Conservation (phyloP, 1,140 invertebrate genomes). For the Frieseomelitta varia region DNA sequence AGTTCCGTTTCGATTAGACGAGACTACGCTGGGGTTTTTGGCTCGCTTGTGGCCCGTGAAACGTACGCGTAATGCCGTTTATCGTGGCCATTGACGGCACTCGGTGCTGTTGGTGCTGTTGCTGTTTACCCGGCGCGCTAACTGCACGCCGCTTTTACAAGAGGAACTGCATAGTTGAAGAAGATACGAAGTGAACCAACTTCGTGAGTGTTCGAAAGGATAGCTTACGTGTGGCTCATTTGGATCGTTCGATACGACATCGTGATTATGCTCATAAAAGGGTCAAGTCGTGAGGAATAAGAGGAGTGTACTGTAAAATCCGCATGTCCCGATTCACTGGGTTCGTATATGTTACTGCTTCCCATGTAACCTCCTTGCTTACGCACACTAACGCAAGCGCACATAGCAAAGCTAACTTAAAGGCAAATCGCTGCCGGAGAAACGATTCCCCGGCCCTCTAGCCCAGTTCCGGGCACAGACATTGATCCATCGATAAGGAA, state of each 20-base stretch:
- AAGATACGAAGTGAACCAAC: slow-evolving; percentile 59
- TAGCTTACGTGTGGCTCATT: slow-evolving; percentile 31
- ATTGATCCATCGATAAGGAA: slow-evolving; percentile 72
- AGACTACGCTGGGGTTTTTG: slow-evolving; percentile 65
- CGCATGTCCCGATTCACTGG: slow-evolving; percentile 60
- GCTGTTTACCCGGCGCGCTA: slow-evolving; percentile 60
- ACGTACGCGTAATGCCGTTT: slow-evolving; percentile 65
- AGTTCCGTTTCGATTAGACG: slow-evolving; percentile 77
- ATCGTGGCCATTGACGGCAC: slow-evolving; percentile 61
- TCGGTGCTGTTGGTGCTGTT: slow-evolving; percentile 62
- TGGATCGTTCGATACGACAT: slow-evolving; percentile 39
- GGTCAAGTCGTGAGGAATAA: slow-evolving; percentile 49
- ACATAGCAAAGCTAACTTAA: slow-evolving; percentile 48
- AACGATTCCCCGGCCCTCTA: slow-evolving; percentile 58
- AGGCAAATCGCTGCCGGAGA: slow-evolving; percentile 49
- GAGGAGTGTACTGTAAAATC: slow-evolving; percentile 57
- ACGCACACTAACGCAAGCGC: slow-evolving; percentile 32
- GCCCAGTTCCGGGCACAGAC: slow-evolving; percentile 69
- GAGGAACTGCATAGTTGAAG: slow-evolving; percentile 37
- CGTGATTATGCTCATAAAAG: slow-evolving; percentile 42
- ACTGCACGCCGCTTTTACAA: slow-evolving; percentile 59
- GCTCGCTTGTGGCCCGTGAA: slow-evolving; percentile 49
- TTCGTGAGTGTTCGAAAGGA: slow-evolving; percentile 42
- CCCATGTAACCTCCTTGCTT: slow-evolving; percentile 31
- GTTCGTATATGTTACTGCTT: slow-evolving; percentile 52